Evolutionary conservation across 2,113 vertebrate genomes (phyloP).

Genomic region (Scalopus aquaticus): DNA sequence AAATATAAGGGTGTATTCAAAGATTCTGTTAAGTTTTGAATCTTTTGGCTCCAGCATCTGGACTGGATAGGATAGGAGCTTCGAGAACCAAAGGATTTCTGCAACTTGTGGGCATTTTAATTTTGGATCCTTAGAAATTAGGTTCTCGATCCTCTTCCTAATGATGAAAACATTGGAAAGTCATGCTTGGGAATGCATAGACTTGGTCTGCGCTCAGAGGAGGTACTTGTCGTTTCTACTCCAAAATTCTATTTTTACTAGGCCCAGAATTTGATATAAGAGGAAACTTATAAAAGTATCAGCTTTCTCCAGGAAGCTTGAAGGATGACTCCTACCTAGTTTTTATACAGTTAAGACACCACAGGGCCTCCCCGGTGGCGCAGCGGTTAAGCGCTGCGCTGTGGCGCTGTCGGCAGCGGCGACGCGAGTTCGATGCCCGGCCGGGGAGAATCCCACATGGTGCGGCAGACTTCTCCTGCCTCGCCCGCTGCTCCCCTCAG

Average conservation of each 20-base stretch:
- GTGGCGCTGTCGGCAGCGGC: no score
- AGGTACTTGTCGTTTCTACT: rapidly evolving
- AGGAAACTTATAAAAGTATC: not conserved
- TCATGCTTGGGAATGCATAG: not conserved
- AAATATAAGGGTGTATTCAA: not conserved
- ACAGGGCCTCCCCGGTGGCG: no score
- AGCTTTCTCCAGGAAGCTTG: not conserved
- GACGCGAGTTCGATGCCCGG: no score
- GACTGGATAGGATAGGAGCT: not conserved
- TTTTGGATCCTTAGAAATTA: not conserved
- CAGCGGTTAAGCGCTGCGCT: no score
- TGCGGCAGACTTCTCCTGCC: no score
- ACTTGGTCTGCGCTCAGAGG: rapidly evolving
- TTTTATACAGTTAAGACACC: not conserved
- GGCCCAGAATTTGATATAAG: not conserved
- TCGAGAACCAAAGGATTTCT: not conserved
- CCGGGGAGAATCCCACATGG: no score
- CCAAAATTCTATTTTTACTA: rapidly evolving
- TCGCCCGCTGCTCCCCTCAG: no score
- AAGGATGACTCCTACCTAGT: not conserved
- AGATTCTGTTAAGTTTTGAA: not conserved
- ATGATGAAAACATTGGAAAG: not conserved
- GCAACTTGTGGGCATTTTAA: not conserved
- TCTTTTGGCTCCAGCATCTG: not conserved
- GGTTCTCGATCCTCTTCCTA: no score